Conservation (phyloP, 2,797 vertebrate species). For the Brachyalestes nurse region DNA sequence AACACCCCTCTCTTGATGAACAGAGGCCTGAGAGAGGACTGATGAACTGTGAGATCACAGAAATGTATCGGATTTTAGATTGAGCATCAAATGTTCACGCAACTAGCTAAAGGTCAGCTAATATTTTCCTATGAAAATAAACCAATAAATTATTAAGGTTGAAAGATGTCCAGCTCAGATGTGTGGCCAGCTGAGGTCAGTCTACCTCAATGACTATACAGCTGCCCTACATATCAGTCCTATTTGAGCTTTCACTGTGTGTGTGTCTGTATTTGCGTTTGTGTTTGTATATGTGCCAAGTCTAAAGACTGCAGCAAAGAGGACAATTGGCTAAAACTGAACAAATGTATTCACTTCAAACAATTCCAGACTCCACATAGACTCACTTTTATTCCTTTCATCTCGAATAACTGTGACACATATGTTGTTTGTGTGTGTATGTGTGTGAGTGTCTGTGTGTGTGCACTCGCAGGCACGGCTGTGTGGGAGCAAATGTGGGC, state of each 20-base stretch:
- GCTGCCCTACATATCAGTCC: slow-evolving; percentile 15
- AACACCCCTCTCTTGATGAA: no score
- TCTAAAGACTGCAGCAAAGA: slow-evolving; percentile 28
- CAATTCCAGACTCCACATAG: background rate
- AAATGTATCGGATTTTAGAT: no score
- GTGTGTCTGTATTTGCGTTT: background rate
- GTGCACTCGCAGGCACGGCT: background rate
- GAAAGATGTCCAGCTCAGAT: slow-evolving; percentile 21
- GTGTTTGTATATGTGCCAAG: background rate
- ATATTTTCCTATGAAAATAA: no score
- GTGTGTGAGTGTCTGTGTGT: slow-evolving; percentile 20
- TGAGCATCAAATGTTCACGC: no score
- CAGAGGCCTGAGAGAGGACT: no score
- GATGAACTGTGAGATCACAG: no score
- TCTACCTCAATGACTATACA: background rate
- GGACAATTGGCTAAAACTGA: slow-evolving; percentile 2
- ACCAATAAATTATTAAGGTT: background rate
- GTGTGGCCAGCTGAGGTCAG: background rate
- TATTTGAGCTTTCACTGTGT: background rate
- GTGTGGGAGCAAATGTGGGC: background rate
- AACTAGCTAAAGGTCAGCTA: no score
- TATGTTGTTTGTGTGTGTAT: background rate
- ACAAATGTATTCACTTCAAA: slow-evolving; percentile 21
- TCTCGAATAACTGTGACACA: background rate
- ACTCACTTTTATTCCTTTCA: background rate